Evolutionary conservation across 2,113 vertebrate species (phyloP), one percentile per base, ranked within the genome.

Genomic region (Psophia crepitans): DNA sequence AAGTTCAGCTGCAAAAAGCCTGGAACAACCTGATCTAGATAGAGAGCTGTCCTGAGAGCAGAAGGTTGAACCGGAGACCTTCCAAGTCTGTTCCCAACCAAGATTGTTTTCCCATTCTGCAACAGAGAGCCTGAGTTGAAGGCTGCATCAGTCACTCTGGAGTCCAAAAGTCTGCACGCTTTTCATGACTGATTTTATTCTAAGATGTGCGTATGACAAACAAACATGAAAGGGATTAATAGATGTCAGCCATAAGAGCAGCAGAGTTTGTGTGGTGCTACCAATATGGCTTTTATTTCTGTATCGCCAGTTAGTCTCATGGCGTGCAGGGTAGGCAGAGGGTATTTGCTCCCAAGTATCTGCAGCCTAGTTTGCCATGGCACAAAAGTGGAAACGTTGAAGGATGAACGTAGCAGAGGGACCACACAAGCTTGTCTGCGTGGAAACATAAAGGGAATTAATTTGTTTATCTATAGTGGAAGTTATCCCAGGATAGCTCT

Each of bases 391-490:
- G 69, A 92, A 64, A 70, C 0, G 0, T 15, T 75, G 86, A 88
- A 90, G 85, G 92, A 73, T 92, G 53, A 61, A 44, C 89, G 84
- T 53, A 76, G 80, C 80, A 61, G 54, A 87, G 80, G 76, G 97
- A 97, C 92, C 92, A 95, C 96, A 91, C 80, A 93, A 84, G 90
- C n/a, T 4, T 81, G 80, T 84, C 80, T 97, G 32, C 15, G 5
- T 93, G 86, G 88, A 92, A 94, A 63, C 89, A 90, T 70, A 81
- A 90, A 94, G 90, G 76, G 83, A 94, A 82, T 96, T 93, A 92
- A 93, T 92, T 92, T 69, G 65, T 96, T 95, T 95, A 94, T 96
- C 89, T 93, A 32, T 75, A 85, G 66, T 74, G 86, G 93, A 93
- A 93, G 86, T 70, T 93, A 63, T 87, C 82, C 90, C 33, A 48